Evolutionary conservation across 2,113 vertebrate genomes (phyloP), one percentile per base, ranked within the genome.

Genomic region (Fregetta grallaria): DNA sequence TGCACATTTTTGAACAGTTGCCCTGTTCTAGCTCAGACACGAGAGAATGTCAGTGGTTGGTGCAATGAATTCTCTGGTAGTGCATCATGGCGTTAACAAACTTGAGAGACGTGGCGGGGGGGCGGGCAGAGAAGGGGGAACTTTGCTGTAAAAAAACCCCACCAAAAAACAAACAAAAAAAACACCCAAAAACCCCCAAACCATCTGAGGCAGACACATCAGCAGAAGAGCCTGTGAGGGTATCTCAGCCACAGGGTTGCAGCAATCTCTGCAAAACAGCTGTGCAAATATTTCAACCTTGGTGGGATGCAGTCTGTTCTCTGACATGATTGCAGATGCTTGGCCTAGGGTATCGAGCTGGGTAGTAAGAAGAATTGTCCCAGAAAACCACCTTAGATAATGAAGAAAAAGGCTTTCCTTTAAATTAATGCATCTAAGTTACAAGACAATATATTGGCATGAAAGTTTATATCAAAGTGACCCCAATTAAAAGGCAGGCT

Each of bases 261-360:
- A 90, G 49, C 27, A 42, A 66, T 21, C 75, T 42, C 56, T 62
- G 55, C 67, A 79, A 9, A 85, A 70, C 87, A 95, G 75, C 89
- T 96, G 84, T 72, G 26, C 68, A 95, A 95, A 95, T 65, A 92
- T 58, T 70, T 78, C 42, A 19, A 49, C 56, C 30, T 76, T 71
- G 58, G 65, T 70, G 88, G 72, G 90, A 76, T 32, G n/a, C 27
- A 65, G 42, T 15, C 50, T 66, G 22, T 10, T 68, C 58, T 50
- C 61, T 1, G 0, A 19, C 15, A 66, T 20, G 0, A 25, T 1
- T 22, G 86, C 38, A 68, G 36, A 52, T 44, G 30, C 40, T 23
- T 81, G 42, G 66, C 36, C 49, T 55, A 84, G 63, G 21, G 15
- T 16, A 36, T 2, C 0, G 7, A 80, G 25, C 40, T 40, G 40